Evolutionary conservation across 92 coral and sea anemone genomes (phyloP).

Genomic region (Porites cylindrica): DNA sequence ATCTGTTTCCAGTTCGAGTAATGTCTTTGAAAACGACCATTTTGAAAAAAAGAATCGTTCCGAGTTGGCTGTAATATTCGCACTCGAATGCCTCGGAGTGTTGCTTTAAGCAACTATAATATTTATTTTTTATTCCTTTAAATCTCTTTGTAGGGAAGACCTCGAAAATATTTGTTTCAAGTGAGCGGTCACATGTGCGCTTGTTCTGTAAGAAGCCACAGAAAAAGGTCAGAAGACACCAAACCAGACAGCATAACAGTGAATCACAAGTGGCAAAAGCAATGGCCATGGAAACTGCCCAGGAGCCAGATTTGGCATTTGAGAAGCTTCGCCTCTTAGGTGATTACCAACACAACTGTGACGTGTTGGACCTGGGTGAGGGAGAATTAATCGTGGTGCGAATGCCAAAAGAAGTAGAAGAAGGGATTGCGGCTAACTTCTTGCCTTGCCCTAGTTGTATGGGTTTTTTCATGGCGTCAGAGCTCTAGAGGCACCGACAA

Average conservation of each 20-base stretch:
- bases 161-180: not conserved
- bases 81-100: too few relatives aligned
- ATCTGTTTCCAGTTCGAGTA: too few relatives aligned
- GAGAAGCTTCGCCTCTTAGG: constrained; percentile 19
- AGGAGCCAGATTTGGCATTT: not conserved
- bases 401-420: constrained; percentile 3
- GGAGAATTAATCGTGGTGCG: constrained; percentile 60
- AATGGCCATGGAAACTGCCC: not conserved
- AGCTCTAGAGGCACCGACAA: constrained; percentile 48
- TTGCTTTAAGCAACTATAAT: too few relatives aligned
- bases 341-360: too few relatives aligned
- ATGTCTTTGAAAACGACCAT: too few relatives aligned
- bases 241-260: constrained; percentile 32
- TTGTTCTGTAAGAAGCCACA: not conserved
- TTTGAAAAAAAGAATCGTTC: too few relatives aligned
- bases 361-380: constrained; percentile 7
- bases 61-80: too few relatives aligned
- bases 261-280: constrained; percentile 45
- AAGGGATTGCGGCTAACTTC: not conserved
- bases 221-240: constrained; percentile 20
- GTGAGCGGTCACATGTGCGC: not conserved
- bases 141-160: not conserved
- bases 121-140: too few relatives aligned
- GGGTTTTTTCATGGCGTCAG: constrained; percentile 44
- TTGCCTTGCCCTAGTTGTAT: constrained; percentile 54